Percentiles rank a stretch among this genome's conserved stretches.
Evolutionary conservation across 2,888 invertebrate genomes (phyloP).

Genomic region (Ochropacha duplaris): DNA sequence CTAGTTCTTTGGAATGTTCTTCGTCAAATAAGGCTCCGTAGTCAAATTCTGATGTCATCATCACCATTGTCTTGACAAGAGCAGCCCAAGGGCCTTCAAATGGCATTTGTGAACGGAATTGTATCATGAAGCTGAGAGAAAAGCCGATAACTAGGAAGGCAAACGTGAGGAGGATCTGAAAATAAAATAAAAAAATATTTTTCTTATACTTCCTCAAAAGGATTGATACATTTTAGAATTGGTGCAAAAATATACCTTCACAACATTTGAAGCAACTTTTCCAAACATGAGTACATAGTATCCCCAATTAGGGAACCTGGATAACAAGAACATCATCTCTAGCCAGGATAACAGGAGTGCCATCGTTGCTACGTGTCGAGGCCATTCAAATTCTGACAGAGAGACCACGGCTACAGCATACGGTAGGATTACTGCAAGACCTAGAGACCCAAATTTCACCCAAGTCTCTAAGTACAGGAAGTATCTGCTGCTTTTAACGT

Average conservation of each 20-base stretch:
- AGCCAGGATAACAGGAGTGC: conserved; percentile 81
- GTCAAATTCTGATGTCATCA: conserved; percentile 84
- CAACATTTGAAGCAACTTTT: conserved; percentile 81
- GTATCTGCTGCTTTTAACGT: conserved; percentile 72
- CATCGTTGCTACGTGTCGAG: conserved; percentile 76
- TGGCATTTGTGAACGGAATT: conserved; percentile 69
- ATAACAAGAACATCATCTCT: conserved; percentile 82
- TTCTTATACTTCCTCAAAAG: too few species aligned
- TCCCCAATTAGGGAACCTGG: conserved; percentile 82
- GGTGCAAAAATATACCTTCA: conserved; percentile 63
- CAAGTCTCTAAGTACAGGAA: conserved; percentile 80
- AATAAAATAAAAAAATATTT: conserved; percentile 7
- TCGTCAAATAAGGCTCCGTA: conserved; percentile 71
- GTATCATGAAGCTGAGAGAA: conserved; percentile 79
- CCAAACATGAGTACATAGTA: conserved; percentile 85
- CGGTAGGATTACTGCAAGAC: conserved; percentile 68
- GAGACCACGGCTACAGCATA: conserved; percentile 48
- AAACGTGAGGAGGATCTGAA: conserved; percentile 73
- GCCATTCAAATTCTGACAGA: conserved; percentile 57
- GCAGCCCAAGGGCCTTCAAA: conserved; percentile 76
- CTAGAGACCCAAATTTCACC: conserved; percentile 78
- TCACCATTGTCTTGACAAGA: conserved; percentile 79
- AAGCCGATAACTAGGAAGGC: conserved; percentile 80
- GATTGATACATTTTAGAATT: not conserved
- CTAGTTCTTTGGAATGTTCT: conserved; percentile 44